Percentiles rank a stretch among this genome's conserved stretches.
These are phyloP conservation scores for Osmerus eperlanus DNA, from an alignment of 2,113 vertebrate species.

Conservation along the genomic window DNA sequence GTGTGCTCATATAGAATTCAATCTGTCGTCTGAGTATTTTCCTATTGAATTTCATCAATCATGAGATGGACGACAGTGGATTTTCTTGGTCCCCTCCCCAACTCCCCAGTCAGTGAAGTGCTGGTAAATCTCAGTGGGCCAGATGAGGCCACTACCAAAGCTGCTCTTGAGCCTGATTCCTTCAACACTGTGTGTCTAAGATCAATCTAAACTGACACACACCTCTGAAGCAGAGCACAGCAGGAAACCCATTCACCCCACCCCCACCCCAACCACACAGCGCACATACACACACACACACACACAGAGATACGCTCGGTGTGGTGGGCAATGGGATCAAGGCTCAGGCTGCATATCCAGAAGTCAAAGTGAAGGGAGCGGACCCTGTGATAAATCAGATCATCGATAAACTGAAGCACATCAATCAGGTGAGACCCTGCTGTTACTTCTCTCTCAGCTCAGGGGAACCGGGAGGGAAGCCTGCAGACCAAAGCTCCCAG, in stretches of 20 bases:
- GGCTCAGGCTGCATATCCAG: conserved; percentile 83
- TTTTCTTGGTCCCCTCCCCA: neutral
- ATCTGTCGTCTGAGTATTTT: no score
- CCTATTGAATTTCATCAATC: neutral
- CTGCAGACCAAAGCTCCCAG: neutral
- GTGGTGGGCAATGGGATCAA: conserved; percentile 85
- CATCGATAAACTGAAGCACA: conserved; percentile 88
- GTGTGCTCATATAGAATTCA: no score
- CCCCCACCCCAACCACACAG: neutral
- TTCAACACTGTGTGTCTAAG: neutral
- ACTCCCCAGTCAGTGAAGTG: conserved; percentile 6
- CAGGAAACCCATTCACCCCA: neutral
- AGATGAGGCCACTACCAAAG: neutral
- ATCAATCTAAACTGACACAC: conserved; percentile 16
- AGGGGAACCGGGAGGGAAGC: no score
- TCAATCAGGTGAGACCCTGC: conserved; percentile 82
- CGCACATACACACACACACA: neutral
- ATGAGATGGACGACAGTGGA: neutral
- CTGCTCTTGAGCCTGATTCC: conserved; percentile 6
- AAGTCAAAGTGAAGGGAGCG: conserved; percentile 83
- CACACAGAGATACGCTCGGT: conserved; percentile 62
- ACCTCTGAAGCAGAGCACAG: neutral
- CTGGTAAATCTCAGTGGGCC: neutral
- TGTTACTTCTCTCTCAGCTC: neutral
- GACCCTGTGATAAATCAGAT: conserved; percentile 85